Evolutionary conservation across 2,888 invertebrate genomes (phyloP).

Genomic region (Phyllotreta striolata): DNA sequence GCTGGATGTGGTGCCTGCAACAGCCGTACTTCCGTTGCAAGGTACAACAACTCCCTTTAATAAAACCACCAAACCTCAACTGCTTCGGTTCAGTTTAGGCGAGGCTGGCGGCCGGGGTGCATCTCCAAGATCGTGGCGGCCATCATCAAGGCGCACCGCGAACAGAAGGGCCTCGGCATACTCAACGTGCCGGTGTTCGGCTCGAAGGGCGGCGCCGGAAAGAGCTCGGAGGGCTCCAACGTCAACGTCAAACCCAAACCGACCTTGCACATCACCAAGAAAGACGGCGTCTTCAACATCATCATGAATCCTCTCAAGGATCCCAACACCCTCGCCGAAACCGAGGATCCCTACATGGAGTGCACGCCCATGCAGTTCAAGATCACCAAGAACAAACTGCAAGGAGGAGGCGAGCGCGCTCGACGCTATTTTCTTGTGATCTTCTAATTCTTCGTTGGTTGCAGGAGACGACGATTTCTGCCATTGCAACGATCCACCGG

Average conservation of each 20-base stretch:
- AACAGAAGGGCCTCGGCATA: constrained; percentile 51
- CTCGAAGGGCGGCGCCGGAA: constrained; percentile 52
- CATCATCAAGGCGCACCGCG: constrained; percentile 53
- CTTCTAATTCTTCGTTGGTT: too few species aligned
- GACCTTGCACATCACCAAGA: constrained; percentile 70
- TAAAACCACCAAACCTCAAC: neutral
- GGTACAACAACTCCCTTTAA: constrained; percentile 33
- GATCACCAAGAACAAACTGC: constrained; percentile 69
- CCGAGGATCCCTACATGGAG: constrained; percentile 73
- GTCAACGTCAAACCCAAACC: constrained; percentile 69
- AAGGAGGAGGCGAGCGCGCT: constrained; percentile 42
- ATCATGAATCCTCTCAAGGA: constrained; percentile 74
- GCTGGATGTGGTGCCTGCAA: constrained; percentile 72
- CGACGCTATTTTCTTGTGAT: too few species aligned
- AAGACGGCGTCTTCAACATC: constrained; percentile 71
- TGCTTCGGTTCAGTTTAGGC: constrained; percentile 56
- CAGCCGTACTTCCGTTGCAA: constrained; percentile 35
- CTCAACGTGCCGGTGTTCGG: constrained; percentile 48
- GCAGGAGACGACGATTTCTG: constrained; percentile 41
- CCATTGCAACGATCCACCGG: constrained; percentile 42
- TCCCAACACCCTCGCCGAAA: constrained; percentile 64
- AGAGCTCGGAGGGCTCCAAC: constrained; percentile 47
- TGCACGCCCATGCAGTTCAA: constrained; percentile 75
- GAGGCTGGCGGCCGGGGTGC: constrained; percentile 68
- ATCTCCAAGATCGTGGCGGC: constrained; percentile 63